phyloP scores from a whole-genome alignment of 2,797 vertebrate genomes.

The Ispidina lecontei region DNA sequence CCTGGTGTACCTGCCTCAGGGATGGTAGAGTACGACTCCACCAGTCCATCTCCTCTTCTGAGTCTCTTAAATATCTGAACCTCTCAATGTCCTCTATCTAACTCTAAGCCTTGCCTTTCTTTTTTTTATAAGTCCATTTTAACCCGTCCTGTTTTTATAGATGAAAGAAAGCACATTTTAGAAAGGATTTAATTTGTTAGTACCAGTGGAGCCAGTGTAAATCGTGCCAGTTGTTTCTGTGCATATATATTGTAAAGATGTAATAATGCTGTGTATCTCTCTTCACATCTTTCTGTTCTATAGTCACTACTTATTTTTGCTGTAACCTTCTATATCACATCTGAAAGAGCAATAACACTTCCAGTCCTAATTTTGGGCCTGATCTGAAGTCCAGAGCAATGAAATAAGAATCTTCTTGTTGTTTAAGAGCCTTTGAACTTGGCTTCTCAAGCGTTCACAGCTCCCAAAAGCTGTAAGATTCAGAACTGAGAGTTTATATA shows the following conservation, averaged over 20 bases:
- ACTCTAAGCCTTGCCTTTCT: neutral
- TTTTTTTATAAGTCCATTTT: neutral
- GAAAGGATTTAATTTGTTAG: neutral
- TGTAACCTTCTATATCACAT: neutral
- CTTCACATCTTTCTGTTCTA: neutral
- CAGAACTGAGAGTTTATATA: neutral
- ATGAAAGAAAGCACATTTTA: neutral
- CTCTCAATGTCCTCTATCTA: too few species aligned
- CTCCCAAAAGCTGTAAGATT: neutral
- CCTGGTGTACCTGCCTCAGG: too few species aligned
- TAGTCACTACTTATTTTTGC: neutral
- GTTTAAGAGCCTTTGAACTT: neutral
- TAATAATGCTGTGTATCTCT: neutral
- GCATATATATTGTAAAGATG: neutral
- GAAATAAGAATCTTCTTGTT: neutral
- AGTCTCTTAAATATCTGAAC: too few species aligned
- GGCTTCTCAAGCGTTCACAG: neutral
- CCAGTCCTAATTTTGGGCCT: neutral
- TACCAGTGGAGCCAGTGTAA: neutral
- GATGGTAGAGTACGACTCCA: too few species aligned
- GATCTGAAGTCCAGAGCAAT: neutral
- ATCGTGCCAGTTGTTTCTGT: neutral
- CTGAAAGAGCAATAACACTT: neutral
- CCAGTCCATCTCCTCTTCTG: too few species aligned
- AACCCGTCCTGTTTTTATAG: neutral